A percentile compares a stretch with the other conserved stretches of the same genome.
These are phyloP conservation scores for Zingel zingel DNA, from an alignment of 2,113 vertebrate genomes.

Conservation along the genomic window DNA sequence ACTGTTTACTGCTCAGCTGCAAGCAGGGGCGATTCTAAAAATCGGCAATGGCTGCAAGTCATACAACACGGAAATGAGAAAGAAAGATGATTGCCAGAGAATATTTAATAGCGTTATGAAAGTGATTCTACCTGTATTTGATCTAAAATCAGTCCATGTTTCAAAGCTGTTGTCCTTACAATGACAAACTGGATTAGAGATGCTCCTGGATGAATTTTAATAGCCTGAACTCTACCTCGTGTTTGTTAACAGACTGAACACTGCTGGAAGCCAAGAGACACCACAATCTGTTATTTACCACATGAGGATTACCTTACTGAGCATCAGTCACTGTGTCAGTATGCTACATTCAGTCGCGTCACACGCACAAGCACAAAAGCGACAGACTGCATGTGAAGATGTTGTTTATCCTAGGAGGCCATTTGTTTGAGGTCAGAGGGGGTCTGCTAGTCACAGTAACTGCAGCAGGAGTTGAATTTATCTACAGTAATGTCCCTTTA, in stretches of 20 bases:
- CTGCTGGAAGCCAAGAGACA: slow-evolving; percentile 36
- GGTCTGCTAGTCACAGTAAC: neutral
- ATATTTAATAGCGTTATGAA: neutral
- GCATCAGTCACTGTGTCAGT: slow-evolving; percentile 49
- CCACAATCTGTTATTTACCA: slow-evolving; percentile 58
- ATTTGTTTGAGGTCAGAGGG: slow-evolving; percentile 12
- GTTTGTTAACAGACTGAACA: slow-evolving; percentile 19
- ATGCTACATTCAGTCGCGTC: slow-evolving; percentile 7
- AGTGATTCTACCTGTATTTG: neutral
- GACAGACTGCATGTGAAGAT: neutral
- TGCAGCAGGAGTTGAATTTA: neutral
- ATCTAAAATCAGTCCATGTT: neutral
- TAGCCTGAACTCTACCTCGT: neutral
- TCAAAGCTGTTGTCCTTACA: neutral
- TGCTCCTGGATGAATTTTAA: neutral
- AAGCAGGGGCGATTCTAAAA: neutral
- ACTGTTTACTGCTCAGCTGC: slow-evolving; percentile 38
- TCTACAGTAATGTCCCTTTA: neutral
- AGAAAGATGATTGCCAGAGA: neutral
- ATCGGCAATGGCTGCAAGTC: neutral
- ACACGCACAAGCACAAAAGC: slow-evolving; percentile 4
- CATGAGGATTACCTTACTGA: slow-evolving; percentile 53
- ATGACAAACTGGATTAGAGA: neutral
- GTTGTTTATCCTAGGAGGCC: neutral
- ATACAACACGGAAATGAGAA: neutral